Base-by-base conservation (phyloP, 1,140 invertebrate species). In the Pachypsylla venusta region DNA sequence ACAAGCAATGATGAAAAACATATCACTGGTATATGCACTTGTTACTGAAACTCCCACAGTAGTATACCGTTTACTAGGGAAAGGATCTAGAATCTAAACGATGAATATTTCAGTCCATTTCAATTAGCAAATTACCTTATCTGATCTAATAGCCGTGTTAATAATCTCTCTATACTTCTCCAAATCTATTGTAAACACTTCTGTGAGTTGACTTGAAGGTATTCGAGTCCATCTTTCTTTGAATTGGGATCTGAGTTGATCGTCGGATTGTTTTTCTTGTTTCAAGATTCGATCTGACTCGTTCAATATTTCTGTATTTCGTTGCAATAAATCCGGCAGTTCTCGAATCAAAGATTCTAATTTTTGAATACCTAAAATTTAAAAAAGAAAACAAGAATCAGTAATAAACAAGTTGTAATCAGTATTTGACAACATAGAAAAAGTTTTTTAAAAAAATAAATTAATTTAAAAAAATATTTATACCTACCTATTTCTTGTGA, bases 291-390 rank as follows among this genome's bases (percentile, higher is more conserved):
- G 78, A 61, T 93, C 85, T 42, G 86, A 80, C 82, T 98, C 95
- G 70, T 94, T 84, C 0, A 99, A 76, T 62, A 99, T 96, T 73
- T 99, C 95, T 59, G 83, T 83, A 73, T 99, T 99, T 60, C 95
- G 77, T 69, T 86, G 84, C 28, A 98, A 76, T 39, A 95, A 74
- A 62, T 90, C 85, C 0, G 95, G 96, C 42, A 99, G 74, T 68
- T 98, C 93, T 77, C 70, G 82, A 57, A 86, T 78, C 63, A 80
- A 67, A 27, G 67, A 67, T 54, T 79, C 71, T 1, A 85, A 58
- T 48, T 68, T 65, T 7, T 69, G 61, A 20, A 78, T 60, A 16
- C 42, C 42, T 48, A 22, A 48, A 22, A 22, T 54, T 55, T 2
- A 25, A 20, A 12, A 16, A 14, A 25, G 12, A 25, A 55, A 24